Conservation (phyloP, 2,797 vertebrate species). For the Alfaro cultratus region DNA sequence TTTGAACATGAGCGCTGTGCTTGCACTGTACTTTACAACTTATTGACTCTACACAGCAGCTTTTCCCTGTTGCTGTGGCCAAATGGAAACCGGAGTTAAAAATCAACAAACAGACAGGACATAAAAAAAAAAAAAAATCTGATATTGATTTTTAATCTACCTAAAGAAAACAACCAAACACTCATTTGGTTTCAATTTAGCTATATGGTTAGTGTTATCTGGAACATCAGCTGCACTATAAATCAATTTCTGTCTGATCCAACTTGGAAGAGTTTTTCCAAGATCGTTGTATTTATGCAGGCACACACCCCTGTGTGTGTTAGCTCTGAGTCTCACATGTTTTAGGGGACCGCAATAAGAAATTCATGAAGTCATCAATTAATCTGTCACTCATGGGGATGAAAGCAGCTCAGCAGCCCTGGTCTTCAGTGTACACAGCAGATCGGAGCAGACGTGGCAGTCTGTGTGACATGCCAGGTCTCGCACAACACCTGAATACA, state of each 20-base stretch:
- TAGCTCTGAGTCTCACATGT: conserved; percentile 13
- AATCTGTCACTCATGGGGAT: conserved; percentile 57
- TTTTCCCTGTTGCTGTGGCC: conserved; percentile 14
- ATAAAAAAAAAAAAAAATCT: conserved; percentile 8
- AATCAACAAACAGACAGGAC: conserved; percentile 18
- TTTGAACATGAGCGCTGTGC: conserved; percentile 26
- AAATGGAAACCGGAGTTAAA: conserved; percentile 20
- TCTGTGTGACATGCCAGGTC: conserved; percentile 32
- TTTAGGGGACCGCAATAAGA: conserved; percentile 50
- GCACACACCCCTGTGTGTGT: conserved; percentile 50
- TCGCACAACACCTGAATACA: conserved; percentile 48
- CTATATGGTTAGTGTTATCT: conserved; percentile 36
- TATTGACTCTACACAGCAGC: conserved; percentile 28
- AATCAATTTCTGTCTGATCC: conserved; percentile 48
- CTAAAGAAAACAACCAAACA: conserved; percentile 25
- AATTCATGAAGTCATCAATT: conserved; percentile 70
- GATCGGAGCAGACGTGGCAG: conserved; percentile 46
- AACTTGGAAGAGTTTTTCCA: conserved; percentile 27
- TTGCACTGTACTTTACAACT: conserved; percentile 22
- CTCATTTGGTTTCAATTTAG: conserved; percentile 39
- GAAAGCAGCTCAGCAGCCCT: conserved; percentile 39
- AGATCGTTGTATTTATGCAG: conserved; percentile 50
- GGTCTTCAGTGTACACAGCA: conserved; percentile 48
- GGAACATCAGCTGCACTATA: conserved; percentile 48
- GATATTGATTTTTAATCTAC: conserved; percentile 23